These are phyloP conservation scores for Eupeodes corollae DNA, from an alignment of 1,140 invertebrate genomes.

Conservation along the genomic window DNA sequence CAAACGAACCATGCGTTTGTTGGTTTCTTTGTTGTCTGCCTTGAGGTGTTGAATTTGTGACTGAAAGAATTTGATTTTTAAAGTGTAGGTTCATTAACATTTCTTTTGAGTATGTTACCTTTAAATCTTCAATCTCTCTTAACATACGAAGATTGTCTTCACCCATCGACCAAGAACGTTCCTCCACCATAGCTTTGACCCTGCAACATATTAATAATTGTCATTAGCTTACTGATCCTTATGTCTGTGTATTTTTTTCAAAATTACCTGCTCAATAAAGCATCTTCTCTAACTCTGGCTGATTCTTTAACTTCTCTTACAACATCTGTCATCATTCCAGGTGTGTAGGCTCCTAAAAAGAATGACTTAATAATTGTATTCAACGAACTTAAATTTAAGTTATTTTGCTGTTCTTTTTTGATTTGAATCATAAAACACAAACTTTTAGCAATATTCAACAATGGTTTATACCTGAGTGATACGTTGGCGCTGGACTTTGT, in stretches of 20 bases:
- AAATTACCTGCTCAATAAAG: slow-evolving; percentile 42
- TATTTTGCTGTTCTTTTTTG: no score
- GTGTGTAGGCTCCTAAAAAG: slow-evolving; percentile 48
- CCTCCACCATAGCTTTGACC: slow-evolving; percentile 49
- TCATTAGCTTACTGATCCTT: not conserved
- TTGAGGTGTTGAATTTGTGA: slow-evolving; percentile 26
- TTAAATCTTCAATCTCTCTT: slow-evolving; percentile 35
- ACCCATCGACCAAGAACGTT: slow-evolving; percentile 39
- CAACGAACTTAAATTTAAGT: not conserved
- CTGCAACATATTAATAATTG: slow-evolving; percentile 5
- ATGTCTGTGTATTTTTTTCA: no score
- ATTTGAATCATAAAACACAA: not conserved
- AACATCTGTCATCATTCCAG: slow-evolving; percentile 60
- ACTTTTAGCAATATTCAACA: not conserved
- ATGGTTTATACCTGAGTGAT: slow-evolving; percentile 31
- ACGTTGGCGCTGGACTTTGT: slow-evolving; percentile 36
- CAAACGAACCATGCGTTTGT: slow-evolving; percentile 27
- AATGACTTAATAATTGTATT: no score
- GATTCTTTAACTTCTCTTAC: slow-evolving; percentile 65
- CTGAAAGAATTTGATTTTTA: slow-evolving; percentile 6
- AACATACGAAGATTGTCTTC: slow-evolving; percentile 37
- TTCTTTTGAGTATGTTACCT: slow-evolving; percentile 13
- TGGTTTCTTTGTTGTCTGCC: slow-evolving; percentile 27
- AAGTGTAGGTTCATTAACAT: not conserved
- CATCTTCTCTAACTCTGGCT: slow-evolving; percentile 56